Conservation (phyloP, 2,797 vertebrate species). For the Ciconia nigra region DNA sequence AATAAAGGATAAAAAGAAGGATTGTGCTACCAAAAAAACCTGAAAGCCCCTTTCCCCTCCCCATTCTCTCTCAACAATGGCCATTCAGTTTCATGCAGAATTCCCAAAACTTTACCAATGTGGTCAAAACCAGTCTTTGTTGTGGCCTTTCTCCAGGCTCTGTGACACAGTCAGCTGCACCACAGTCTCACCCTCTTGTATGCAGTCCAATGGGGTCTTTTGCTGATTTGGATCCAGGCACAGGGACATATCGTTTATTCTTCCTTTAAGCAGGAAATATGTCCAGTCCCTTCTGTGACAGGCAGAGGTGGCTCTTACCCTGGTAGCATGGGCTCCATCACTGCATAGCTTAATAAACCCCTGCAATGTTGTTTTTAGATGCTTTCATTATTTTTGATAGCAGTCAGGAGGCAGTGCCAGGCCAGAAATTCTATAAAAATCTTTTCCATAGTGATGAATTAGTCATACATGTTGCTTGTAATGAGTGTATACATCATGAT, state of each 20-base stretch:
- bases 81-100: not conserved
- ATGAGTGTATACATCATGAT: not conserved
- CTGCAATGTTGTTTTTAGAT: not conserved
- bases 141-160: not conserved
- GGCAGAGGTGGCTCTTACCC: not conserved
- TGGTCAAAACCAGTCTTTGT: not conserved
- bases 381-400: not conserved
- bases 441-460: not conserved
- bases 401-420: not conserved
- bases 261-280: not conserved
- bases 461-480: not conserved
- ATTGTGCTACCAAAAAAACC: not conserved
- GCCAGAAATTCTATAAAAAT: not conserved
- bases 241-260: not conserved
- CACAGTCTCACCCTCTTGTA: not conserved
- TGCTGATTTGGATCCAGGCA: not conserved
- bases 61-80: accelerated
- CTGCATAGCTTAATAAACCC: not conserved
- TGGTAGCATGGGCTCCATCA: too few species aligned
- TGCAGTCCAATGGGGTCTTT: not conserved
- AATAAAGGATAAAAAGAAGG: not conserved
- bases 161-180: not conserved
- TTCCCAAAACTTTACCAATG: not conserved
- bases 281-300: not conserved
- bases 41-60: not conserved